A percentile compares a stretch with the other conserved stretches of the same genome.
phyloP scores from a whole-genome alignment of 2,113 vertebrate genomes.

The Neofelis nebulosa region DNA sequence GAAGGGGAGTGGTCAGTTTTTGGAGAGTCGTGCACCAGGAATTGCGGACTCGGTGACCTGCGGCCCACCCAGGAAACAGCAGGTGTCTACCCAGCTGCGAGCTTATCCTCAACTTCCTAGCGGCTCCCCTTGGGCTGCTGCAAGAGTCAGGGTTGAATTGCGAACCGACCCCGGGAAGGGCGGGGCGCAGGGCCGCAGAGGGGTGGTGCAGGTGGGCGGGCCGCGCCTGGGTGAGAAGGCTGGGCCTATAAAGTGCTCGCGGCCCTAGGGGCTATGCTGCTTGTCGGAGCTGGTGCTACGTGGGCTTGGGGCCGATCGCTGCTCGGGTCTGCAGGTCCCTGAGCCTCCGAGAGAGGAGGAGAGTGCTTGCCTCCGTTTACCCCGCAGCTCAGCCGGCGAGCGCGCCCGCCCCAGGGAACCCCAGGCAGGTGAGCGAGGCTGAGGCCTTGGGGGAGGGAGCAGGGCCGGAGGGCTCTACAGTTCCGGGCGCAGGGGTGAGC shows the following conservation, averaged over 20 bases:
- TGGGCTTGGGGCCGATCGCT: neutral
- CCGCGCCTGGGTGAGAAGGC: neutral
- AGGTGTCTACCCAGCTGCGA: neutral
- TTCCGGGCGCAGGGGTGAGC: neutral
- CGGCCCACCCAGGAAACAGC: neutral
- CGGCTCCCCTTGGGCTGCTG: accelerated
- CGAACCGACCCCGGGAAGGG: neutral
- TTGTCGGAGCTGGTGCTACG: neutral
- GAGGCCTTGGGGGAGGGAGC: neutral
- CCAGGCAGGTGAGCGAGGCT: constrained; percentile 54
- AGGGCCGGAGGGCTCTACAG: neutral
- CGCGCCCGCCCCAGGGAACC: neutral
- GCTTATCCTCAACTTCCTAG: neutral
- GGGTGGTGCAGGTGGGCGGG: constrained; percentile 53
- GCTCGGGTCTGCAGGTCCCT: neutral
- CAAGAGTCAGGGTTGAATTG: neutral
- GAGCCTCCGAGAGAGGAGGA: neutral
- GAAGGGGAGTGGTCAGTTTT: neutral
- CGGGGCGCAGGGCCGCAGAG: neutral
- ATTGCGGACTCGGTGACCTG: neutral
- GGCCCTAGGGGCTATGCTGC: neutral
- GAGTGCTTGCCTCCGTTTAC: neutral
- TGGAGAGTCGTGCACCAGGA: neutral
- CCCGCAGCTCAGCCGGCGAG: neutral
- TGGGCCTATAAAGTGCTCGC: constrained; percentile 34